A percentile compares a stretch with the other conserved stretches of the same genome.
Evolutionary conservation across 2,113 vertebrate species (phyloP).

Genomic region (cat (Felis catus)): DNA sequence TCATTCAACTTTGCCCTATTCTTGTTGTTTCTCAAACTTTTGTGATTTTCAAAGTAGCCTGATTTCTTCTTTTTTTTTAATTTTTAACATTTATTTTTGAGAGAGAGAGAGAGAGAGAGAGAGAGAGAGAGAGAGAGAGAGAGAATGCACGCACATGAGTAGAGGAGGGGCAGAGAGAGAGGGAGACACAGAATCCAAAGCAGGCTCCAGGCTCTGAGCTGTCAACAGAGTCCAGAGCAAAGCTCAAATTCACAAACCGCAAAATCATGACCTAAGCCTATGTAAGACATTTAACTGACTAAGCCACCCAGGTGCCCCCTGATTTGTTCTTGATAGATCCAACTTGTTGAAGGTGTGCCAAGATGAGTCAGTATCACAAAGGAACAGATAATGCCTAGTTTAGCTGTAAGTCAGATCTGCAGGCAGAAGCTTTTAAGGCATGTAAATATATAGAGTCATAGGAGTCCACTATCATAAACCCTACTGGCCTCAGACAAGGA

Average conservation of each 20-base stretch:
- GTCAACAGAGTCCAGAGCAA: too few relatives aligned
- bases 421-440: background rate
- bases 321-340: background rate
- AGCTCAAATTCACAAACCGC: too few relatives aligned
- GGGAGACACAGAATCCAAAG: too few relatives aligned
- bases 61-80: background rate
- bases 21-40: background rate
- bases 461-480: background rate
- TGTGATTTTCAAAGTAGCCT: background rate
- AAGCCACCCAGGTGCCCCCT: background rate
- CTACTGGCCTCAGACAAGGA: background rate
- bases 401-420: background rate
- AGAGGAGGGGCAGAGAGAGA: too few relatives aligned
- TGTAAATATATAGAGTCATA: background rate
- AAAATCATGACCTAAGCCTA: too few relatives aligned
- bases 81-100: too few relatives aligned
- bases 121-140: too few relatives aligned
- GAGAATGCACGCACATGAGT: too few relatives aligned
- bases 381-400: background rate
- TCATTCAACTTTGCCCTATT: background rate
- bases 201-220: too few relatives aligned
- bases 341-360: background rate
- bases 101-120: too few relatives aligned
- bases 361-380: background rate
- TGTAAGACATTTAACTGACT: too few relatives aligned